Evolutionary conservation across 2,888 invertebrate genomes (phyloP).

Genomic region (Lepidonotus clava): DNA sequence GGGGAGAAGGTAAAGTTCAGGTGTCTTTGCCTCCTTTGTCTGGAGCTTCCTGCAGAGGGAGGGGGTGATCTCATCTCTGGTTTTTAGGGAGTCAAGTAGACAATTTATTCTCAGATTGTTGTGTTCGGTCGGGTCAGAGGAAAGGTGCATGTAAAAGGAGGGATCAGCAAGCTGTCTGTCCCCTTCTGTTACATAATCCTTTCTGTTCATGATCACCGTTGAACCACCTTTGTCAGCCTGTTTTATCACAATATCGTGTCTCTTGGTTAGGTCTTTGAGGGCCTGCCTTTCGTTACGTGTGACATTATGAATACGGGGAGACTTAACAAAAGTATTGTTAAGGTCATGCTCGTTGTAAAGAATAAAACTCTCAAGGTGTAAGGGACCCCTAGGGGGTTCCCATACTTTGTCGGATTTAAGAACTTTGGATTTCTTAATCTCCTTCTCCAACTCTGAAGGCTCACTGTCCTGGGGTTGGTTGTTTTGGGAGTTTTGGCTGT

Average conservation of each 20-base stretch:
- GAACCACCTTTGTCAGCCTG: not conserved
- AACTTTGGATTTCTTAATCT: too few relatives aligned
- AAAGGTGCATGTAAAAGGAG: not conserved
- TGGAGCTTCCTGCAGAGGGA: not conserved
- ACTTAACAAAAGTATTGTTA: not conserved
- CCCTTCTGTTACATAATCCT: not conserved
- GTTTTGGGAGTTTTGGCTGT: too few relatives aligned
- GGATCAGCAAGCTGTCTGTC: not conserved
- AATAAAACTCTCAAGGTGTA: not conserved
- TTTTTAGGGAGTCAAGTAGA: not conserved
- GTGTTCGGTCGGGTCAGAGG: not conserved
- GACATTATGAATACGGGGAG: not conserved
- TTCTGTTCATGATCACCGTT: not conserved
- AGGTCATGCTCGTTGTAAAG: not conserved
- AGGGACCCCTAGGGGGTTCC: not conserved
- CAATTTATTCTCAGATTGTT: not conserved
- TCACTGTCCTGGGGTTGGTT: too few relatives aligned
- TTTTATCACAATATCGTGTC: not conserved
- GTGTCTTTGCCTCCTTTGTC: not conserved
- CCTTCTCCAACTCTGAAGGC: too few relatives aligned
- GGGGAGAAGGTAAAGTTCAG: slow-evolving; percentile 26
- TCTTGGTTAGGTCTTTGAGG: not conserved
- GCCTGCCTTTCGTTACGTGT: not conserved
- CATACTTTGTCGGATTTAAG: too few relatives aligned
- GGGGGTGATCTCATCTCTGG: not conserved